Evolutionary conservation across 2,113 vertebrate species (phyloP).

Genomic region (Corydoras maculifer): DNA sequence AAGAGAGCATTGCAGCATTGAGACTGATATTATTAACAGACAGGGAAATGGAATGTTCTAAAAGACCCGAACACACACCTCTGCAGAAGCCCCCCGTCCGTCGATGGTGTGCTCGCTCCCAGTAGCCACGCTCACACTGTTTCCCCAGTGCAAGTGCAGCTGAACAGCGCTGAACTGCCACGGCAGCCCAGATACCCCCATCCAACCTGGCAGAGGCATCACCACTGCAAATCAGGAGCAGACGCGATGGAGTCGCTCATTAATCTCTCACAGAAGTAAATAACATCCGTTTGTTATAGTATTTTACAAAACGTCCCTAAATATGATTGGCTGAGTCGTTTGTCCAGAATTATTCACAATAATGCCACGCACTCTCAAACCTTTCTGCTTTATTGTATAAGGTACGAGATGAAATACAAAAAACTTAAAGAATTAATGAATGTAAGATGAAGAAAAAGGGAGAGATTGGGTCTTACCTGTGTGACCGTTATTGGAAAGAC

Average conservation of each 20-base stretch:
- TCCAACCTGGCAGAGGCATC: constrained; percentile 69
- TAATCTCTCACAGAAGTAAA: too few species aligned
- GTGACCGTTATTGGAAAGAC: constrained; percentile 80
- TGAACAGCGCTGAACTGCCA: constrained; percentile 70
- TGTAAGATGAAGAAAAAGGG: too few species aligned
- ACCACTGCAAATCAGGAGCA: constrained; percentile 54
- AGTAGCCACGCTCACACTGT: constrained; percentile 41
- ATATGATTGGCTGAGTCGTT: too few species aligned
- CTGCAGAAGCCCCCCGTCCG: constrained; percentile 67
- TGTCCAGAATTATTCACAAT: too few species aligned
- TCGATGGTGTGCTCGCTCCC: constrained; percentile 84
- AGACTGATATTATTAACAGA: neutral
- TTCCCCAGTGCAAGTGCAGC: constrained; percentile 90
- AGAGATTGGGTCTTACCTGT: constrained; percentile 68
- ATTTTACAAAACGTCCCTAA: too few species aligned
- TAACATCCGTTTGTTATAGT: too few species aligned
- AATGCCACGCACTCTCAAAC: too few species aligned
- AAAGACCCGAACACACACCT: constrained; percentile 63
- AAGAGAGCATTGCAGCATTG: neutral
- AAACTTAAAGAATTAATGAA: too few species aligned
- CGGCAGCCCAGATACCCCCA: constrained; percentile 74
- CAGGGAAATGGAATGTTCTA: neutral
- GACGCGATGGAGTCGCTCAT: too few species aligned
- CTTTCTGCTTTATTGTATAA: too few species aligned
- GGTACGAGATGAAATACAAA: too few species aligned